Conservation (phyloP, 2,113 vertebrate species). For the Gnathonemus longibarbis region DNA sequence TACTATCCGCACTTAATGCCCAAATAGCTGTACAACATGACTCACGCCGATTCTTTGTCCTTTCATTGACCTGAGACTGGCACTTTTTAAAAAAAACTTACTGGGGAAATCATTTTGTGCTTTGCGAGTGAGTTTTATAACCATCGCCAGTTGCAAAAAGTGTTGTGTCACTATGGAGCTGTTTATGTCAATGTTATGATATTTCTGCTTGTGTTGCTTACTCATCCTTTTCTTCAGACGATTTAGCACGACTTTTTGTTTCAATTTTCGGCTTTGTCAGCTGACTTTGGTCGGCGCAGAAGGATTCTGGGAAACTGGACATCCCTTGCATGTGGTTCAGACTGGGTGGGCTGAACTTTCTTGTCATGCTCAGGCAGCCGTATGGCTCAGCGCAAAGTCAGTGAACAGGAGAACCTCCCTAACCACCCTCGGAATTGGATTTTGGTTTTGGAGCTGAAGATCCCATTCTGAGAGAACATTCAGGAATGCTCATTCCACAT, state of each 20-base stretch:
- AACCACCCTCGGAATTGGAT: not conserved
- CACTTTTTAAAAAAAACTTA: not conserved
- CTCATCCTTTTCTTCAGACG: not conserved
- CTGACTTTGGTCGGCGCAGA: not conserved
- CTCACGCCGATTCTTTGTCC: not conserved
- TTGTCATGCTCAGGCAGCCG: not conserved
- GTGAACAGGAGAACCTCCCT: not conserved
- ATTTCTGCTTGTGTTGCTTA: not conserved
- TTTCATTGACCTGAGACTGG: not conserved
- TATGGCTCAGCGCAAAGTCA: not conserved
- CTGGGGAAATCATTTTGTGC: not conserved
- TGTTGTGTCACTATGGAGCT: not conserved
- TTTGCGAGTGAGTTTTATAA: not conserved
- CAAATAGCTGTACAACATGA: not conserved
- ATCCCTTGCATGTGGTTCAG: not conserved
- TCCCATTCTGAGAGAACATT: not conserved
- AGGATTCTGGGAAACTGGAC: not conserved
- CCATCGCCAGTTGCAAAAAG: not conserved
- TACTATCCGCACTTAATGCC: not conserved
- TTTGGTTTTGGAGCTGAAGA: not conserved
- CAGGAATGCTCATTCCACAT: not conserved
- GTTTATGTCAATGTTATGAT: not conserved
- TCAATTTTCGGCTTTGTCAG: not conserved
- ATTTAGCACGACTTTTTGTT: not conserved
- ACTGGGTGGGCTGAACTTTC: not conserved